Percentiles rank a stretch among this genome's conserved stretches.
Evolutionary conservation across 2,113 vertebrate species (phyloP).

Genomic region (Puffinus mauretanicus): DNA sequence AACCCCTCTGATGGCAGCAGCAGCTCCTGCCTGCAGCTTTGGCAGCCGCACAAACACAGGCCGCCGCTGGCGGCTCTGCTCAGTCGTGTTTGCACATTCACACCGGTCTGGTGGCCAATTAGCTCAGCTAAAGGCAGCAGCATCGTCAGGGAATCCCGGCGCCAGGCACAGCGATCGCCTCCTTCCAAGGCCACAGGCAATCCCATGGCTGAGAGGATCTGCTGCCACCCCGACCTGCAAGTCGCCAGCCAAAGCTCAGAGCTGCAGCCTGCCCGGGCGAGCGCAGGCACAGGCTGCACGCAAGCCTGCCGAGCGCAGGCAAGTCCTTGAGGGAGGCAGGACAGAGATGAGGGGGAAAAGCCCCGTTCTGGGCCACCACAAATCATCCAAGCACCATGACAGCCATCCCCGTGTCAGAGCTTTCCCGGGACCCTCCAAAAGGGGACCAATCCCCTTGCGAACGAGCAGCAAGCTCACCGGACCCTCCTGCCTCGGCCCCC

Average conservation of each 20-base stretch:
- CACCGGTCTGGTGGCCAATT: neutral
- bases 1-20: neutral
- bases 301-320: accelerated
- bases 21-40: neutral
- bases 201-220: accelerated
- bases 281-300: accelerated
- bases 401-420: neutral
- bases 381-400: accelerated
- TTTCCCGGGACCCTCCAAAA: neutral
- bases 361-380: neutral
- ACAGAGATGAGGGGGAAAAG: no score
- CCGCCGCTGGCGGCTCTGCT: neutral
- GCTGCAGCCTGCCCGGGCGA: accelerated
- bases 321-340: neutral
- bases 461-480: accelerated
- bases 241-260: accelerated
- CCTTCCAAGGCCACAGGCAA: accelerated
- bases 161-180: accelerated
- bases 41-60: neutral
- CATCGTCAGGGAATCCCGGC: neutral
- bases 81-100: neutral
- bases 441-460: accelerated
- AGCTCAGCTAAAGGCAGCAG: neutral
- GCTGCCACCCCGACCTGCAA: accelerated
- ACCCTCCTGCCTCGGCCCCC: neutral